Evolutionary conservation across 1,140 invertebrate genomes (phyloP).

Genomic region (Tetramorium alpestre): DNA sequence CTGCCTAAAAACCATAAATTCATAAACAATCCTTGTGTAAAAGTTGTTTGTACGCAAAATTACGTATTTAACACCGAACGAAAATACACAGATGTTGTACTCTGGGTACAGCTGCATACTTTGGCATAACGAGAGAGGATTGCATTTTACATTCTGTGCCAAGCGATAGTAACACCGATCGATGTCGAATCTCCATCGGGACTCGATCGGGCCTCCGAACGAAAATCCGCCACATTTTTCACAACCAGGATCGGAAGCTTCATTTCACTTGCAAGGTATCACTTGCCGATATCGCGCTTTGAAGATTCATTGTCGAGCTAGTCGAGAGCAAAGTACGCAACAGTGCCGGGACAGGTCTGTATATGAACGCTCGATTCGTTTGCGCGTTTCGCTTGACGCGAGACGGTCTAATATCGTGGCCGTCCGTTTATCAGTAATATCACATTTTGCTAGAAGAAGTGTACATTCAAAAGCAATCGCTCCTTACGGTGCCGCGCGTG

Average conservation of each 20-base stretch:
- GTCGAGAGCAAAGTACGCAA: constrained; percentile 33
- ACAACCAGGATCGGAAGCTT: constrained; percentile 47
- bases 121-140: constrained; percentile 67
- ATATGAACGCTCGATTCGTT: constrained; percentile 36
- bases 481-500: constrained; percentile 9
- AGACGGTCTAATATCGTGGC: constrained; percentile 53
- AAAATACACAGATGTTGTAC: constrained; percentile 66
- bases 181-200: background rate
- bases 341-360: constrained; percentile 20
- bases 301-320: background rate
- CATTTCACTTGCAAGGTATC: background rate
- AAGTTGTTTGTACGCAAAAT: constrained; percentile 20
- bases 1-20: constrained; percentile 11
- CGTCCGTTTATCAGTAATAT: constrained; percentile 65
- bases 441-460: constrained; percentile 70
- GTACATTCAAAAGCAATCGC: constrained; percentile 65
- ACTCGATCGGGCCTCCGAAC: constrained; percentile 35
- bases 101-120: constrained; percentile 69
- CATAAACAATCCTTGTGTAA: background rate
- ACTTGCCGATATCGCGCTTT: background rate
- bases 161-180: constrained; percentile 42
- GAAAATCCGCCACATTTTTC: constrained; percentile 42
- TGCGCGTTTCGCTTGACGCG: background rate
- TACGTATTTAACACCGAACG: constrained; percentile 33
- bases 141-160: constrained; percentile 66